These are phyloP conservation scores for Chironomus tepperi DNA, from an alignment of 1,140 invertebrate species.

Conservation along the genomic window DNA sequence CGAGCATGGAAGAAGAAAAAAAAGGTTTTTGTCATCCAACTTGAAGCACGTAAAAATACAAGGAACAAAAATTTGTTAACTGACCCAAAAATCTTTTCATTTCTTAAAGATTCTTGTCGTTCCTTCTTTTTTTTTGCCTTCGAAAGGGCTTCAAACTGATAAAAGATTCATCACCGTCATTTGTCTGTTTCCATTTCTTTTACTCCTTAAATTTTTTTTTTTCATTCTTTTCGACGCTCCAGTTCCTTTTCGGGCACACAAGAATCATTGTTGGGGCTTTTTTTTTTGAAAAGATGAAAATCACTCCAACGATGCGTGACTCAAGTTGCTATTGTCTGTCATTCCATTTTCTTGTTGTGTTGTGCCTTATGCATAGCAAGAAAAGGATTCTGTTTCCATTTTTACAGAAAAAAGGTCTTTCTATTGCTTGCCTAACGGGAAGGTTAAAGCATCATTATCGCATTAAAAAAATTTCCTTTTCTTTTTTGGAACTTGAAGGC, in stretches of 20 bases:
- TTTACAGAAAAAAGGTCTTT: not conserved
- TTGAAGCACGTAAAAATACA: slow-evolving; percentile 1
- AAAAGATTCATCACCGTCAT: slow-evolving; percentile 1
- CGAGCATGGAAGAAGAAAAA: not conserved
- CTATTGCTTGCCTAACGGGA: not conserved
- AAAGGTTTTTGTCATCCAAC: slow-evolving; percentile 9
- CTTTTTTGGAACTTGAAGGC: not conserved
- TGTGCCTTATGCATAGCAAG: not conserved
- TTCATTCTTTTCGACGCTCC: too few species aligned
- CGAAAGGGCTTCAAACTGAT: slow-evolving; percentile 14
- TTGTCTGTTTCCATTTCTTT: not conserved
- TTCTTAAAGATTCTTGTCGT: not conserved
- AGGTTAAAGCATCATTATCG: not conserved
- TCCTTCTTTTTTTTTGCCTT: not conserved
- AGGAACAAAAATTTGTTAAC: slow-evolving; percentile 14
- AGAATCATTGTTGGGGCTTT: slow-evolving; percentile 12
- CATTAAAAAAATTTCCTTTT: not conserved
- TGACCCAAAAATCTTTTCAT: slow-evolving; percentile 13
- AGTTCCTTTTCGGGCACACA: not conserved
- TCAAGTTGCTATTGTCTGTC: not conserved
- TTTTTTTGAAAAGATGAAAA: slow-evolving; percentile 5
- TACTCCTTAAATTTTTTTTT: too few species aligned
- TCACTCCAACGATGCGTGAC: not conserved
- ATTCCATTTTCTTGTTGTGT: not conserved
- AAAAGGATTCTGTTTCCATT: not conserved